Conservation (phyloP, 2,888 invertebrate species). For the Sussaba pulchella region DNA sequence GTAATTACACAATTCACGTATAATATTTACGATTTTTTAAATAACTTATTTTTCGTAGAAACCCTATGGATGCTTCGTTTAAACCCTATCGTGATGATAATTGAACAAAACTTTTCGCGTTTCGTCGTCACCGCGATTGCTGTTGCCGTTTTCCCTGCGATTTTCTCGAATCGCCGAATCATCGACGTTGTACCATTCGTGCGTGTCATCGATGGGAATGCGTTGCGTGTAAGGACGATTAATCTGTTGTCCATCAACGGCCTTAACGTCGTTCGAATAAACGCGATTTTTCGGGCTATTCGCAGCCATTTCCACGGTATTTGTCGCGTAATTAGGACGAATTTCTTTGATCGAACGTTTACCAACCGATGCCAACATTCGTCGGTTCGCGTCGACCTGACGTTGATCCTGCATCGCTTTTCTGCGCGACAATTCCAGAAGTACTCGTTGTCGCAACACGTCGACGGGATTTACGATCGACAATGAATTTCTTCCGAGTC, state of each 20-base stretch:
- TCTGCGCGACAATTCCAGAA: constrained; percentile 93
- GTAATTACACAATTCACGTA: constrained; percentile 41
- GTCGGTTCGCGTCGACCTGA: constrained; percentile 90
- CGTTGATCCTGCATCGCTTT: constrained; percentile 91
- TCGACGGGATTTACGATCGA: constrained; percentile 96
- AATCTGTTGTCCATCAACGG: constrained; percentile 2
- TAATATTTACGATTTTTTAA: constrained; percentile 25
- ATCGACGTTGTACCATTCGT: constrained; percentile 71
- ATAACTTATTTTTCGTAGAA: constrained; percentile 27
- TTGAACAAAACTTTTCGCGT: constrained; percentile 70
- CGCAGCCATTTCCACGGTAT: neutral
- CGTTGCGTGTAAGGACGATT: constrained; percentile 59
- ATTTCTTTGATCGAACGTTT: constrained; percentile 86
- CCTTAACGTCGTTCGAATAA: constrained; percentile 33
- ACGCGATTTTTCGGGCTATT: constrained; percentile 35
- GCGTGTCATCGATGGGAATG: constrained; percentile 58
- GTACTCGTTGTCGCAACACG: constrained; percentile 92
- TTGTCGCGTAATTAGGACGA: constrained; percentile 41
- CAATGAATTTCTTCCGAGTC: constrained; percentile 85
- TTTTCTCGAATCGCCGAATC: constrained; percentile 65
- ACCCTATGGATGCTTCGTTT: constrained; percentile 40
- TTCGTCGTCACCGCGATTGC: constrained; percentile 65
- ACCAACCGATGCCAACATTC: constrained; percentile 91
- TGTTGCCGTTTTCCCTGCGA: neutral
- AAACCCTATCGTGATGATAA: constrained; percentile 57